phyloP scores from a whole-genome alignment of 2,888 invertebrate genomes.

The Hypena proboscidalis region DNA sequence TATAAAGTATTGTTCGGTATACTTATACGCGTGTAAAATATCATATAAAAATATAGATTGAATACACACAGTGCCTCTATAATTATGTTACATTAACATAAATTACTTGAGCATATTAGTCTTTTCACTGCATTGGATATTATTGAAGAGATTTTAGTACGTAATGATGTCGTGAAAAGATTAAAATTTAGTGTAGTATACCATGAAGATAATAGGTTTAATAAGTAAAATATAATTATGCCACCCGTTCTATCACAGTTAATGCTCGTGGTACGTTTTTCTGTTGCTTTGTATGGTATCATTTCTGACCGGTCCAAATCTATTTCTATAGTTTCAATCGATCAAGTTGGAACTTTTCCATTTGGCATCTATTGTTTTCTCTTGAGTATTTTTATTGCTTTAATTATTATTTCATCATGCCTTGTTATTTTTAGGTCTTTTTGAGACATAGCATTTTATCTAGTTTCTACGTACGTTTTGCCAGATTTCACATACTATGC shows the following conservation, averaged over 20 bases:
- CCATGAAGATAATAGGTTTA: conserved; percentile 70
- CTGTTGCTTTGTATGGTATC: conserved; percentile 45
- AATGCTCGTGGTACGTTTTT: conserved; percentile 67
- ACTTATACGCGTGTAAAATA: conserved; percentile 68
- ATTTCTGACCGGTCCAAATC: conserved; percentile 40
- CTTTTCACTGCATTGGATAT: conserved; percentile 67
- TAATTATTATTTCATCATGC: conserved; percentile 49
- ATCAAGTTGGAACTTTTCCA: conserved; percentile 29
- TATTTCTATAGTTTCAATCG: conserved; percentile 31
- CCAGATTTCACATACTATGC: conserved; percentile 58
- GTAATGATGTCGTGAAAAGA: conserved; percentile 67
- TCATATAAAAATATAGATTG: conserved; percentile 74
- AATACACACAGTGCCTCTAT: conserved; percentile 86
- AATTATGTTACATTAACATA: conserved; percentile 86
- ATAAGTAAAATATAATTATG: conserved; percentile 67
- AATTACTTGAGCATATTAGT: conserved; percentile 80
- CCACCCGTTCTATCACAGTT: conserved; percentile 64
- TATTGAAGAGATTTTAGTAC: conserved; percentile 29
- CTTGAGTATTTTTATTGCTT: conserved; percentile 49
- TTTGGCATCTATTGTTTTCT: conserved; percentile 54
- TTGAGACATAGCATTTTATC: conserved; percentile 63
- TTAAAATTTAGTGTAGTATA: conserved; percentile 77
- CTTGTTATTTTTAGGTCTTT: conserved; percentile 56
- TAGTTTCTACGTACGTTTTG: conserved; percentile 56
- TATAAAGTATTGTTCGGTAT: conserved; percentile 57